phyloP scores from a whole-genome alignment of 1,140 invertebrate species.

The Aphelenchoides besseyi region DNA sequence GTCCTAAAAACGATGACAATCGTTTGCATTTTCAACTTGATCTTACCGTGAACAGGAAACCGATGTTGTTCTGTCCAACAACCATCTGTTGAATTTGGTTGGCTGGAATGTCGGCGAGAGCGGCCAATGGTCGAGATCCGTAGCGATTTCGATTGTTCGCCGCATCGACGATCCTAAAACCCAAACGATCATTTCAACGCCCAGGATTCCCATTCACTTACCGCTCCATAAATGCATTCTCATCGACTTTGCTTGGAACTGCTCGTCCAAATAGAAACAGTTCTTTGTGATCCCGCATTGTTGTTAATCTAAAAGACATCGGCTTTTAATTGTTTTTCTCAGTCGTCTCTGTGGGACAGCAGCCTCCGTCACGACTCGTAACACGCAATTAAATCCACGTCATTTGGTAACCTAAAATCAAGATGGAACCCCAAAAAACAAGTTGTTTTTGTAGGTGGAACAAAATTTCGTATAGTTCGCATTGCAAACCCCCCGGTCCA shows the following conservation, averaged over 20 bases:
- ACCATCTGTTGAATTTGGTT: conserved; percentile 48
- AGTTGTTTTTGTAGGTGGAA: no score
- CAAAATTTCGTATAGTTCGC: no score
- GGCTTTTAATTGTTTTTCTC: no score
- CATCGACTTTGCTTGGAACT: conserved; percentile 13
- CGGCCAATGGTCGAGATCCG: conserved; percentile 21
- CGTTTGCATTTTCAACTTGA: not conserved
- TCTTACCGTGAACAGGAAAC: conserved; percentile 46
- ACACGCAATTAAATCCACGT: no score
- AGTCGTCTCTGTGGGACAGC: no score
- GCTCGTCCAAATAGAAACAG: conserved; percentile 21
- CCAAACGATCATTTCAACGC: not conserved
- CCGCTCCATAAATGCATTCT: conserved; percentile 28
- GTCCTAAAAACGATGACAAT: conserved; percentile 27
- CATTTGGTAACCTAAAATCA: no score
- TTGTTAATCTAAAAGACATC: not conserved
- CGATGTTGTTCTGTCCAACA: conserved; percentile 48
- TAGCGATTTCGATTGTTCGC: conserved; percentile 44
- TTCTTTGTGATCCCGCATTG: conserved; percentile 25
- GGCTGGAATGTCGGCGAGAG: conserved; percentile 30
- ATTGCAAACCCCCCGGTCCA: no score
- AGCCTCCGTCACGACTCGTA: no score
- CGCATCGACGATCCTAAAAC: conserved; percentile 37
- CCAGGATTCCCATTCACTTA: not conserved
- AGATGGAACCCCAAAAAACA: no score